These are phyloP conservation scores for Knipowitschia caucasica DNA, from an alignment of 2,797 vertebrate species.

Conservation along the genomic window DNA sequence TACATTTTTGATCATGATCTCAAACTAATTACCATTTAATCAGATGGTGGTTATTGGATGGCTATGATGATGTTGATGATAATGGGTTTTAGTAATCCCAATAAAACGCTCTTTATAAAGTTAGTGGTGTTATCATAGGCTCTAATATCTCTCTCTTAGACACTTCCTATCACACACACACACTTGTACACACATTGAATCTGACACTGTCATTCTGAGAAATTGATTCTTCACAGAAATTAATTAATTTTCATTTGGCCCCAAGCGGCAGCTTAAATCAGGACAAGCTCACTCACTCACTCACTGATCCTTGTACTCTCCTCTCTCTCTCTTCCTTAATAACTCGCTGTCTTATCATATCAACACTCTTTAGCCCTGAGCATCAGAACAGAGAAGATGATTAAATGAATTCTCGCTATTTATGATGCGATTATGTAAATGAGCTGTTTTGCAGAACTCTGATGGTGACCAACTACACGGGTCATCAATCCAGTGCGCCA, in stretches of 20 bases:
- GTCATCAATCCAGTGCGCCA: constrained; percentile 81
- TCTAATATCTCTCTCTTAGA: constrained; percentile 46
- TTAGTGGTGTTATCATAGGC: constrained; percentile 77
- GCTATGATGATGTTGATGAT: constrained; percentile 85
- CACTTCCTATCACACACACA: constrained; percentile 30
- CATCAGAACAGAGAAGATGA: constrained; percentile 93
- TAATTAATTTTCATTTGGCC: constrained; percentile 99
- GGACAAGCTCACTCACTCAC: constrained; percentile 82
- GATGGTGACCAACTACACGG: constrained; percentile 89
- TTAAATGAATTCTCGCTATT: constrained; percentile 98
- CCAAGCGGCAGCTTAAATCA: constrained; percentile 98
- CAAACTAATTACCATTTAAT: constrained; percentile 42
- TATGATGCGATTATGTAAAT: constrained; percentile 99
- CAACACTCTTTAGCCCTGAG: constrained; percentile 96
- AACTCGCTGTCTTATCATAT: constrained; percentile 95
- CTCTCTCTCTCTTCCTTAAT: constrained; percentile 69
- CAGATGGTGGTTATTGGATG: constrained; percentile 60
- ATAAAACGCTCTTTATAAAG: constrained; percentile 73
- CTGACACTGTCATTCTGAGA: constrained; percentile 98
- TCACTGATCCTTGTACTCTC: constrained; percentile 67
- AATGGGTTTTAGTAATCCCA: constrained; percentile 83
- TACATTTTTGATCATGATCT: constrained; percentile 28
- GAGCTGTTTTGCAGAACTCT: constrained; percentile 88
- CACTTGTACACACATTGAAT: constrained; percentile 73
- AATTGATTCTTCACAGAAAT: constrained; percentile 99